Conservation (phyloP, 2,113 vertebrate species). For the Pluvialis apricaria region DNA sequence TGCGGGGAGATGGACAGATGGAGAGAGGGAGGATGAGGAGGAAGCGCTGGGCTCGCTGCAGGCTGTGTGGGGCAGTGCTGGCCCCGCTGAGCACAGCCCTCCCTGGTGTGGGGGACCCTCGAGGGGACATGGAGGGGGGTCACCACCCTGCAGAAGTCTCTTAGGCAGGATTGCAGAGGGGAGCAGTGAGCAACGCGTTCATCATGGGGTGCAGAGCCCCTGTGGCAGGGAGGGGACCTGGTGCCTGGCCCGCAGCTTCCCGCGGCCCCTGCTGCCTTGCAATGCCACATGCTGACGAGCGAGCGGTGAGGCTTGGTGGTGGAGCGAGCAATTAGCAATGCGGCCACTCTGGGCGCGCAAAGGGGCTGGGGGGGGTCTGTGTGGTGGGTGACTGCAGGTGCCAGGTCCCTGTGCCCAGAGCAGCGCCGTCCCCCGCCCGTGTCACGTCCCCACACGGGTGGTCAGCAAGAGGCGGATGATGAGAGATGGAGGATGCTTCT, state of each 20-base stretch:
- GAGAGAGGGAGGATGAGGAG: slow-evolving; percentile 69
- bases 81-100: background rate
- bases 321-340: background rate
- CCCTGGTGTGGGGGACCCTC: background rate
- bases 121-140: background rate
- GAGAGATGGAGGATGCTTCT: background rate
- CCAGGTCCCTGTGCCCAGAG: background rate
- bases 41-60: slow-evolving; percentile 36
- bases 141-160: background rate
- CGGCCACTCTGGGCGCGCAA: rapidly evolving
- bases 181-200: rapidly evolving
- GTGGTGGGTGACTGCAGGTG: background rate
- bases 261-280: background rate
- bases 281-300: rapidly evolving
- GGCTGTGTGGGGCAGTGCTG: background rate
- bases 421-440: background rate
- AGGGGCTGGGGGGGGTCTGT: background rate
- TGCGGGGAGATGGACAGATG: slow-evolving; percentile 60
- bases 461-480: rapidly evolving
- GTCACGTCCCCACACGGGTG: rapidly evolving
- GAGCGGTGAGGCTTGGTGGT: background rate
- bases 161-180: background rate
- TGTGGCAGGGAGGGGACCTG: rapidly evolving
- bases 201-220: background rate
- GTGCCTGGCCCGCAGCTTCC: background rate